Evolutionary conservation across 2,888 invertebrate genomes (phyloP).

Genomic region (Pediacus dermestoides): DNA sequence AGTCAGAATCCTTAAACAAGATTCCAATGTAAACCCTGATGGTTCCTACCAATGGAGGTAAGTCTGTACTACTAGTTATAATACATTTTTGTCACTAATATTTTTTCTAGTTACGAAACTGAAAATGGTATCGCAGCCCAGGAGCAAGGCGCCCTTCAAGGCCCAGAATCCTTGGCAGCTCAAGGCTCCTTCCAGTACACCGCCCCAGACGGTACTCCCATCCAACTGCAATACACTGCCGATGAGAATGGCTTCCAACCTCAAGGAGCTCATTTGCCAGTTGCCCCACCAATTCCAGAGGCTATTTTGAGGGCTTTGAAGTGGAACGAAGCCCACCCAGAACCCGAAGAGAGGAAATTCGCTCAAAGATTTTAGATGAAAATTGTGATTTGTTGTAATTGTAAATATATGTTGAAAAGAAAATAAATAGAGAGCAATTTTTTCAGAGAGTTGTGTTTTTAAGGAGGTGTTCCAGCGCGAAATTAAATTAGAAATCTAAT

Average conservation of each 20-base stretch:
- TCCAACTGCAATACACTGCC: conserved; percentile 60
- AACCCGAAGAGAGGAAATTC: conserved; percentile 38
- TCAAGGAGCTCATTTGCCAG: conserved; percentile 56
- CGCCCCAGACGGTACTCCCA: conserved; percentile 60
- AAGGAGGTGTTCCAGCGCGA: too few species aligned
- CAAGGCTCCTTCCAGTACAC: conserved; percentile 56
- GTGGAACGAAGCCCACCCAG: conserved; percentile 63
- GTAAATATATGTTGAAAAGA: too few species aligned
- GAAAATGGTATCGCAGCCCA: conserved; percentile 54
- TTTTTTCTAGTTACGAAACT: conserved; percentile 53
- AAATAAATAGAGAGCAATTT: too few species aligned
- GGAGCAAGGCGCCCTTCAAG: conserved; percentile 45
- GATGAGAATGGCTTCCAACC: conserved; percentile 70
- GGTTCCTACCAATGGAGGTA: conserved; percentile 48
- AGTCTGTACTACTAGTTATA: too few species aligned
- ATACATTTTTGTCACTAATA: too few species aligned
- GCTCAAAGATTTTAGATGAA: neutral
- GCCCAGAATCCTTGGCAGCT: conserved; percentile 50
- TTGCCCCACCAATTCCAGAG: conserved; percentile 64
- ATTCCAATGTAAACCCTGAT: conserved; percentile 50
- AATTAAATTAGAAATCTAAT: too few species aligned
- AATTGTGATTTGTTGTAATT: too few species aligned
- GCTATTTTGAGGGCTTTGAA: conserved; percentile 64
- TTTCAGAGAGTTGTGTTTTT: too few species aligned
- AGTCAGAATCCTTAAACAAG: conserved; percentile 33